Percentiles rank a stretch among this genome's conserved stretches.
phyloP scores from a whole-genome alignment of 2,113 vertebrate species.

The Carassius gibelio region DNA sequence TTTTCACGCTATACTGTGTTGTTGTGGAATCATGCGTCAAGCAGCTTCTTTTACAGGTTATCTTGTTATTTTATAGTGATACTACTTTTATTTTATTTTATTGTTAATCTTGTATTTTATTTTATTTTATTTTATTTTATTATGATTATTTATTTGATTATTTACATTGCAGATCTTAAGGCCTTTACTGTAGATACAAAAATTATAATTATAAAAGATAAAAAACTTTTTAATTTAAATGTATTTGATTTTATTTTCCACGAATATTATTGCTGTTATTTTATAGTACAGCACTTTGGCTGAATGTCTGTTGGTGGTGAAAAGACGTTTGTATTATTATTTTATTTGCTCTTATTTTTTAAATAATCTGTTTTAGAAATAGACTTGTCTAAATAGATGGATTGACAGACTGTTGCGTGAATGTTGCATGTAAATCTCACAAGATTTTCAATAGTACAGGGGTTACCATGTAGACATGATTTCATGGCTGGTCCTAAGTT shows the following conservation, averaged over 20 bases:
- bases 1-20: not conserved
- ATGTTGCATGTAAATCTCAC: conserved; percentile 10
- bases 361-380: not conserved
- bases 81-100: not conserved
- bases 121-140: not conserved
- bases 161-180: not conserved
- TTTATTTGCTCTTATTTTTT: not conserved
- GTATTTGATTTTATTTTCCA: not conserved
- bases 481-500: not conserved
- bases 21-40: not conserved
- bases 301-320: not conserved
- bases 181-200: too few species aligned
- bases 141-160: not conserved
- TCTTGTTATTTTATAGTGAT: not conserved
- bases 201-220: too few species aligned
- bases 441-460: not conserved
- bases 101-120: not conserved
- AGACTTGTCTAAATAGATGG: not conserved
- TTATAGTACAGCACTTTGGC: not conserved
- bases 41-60: not conserved
- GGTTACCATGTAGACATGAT: not conserved
- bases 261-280: too few species aligned
- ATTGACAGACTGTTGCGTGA: not conserved
- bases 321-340: not conserved
- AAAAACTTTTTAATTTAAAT: too few species aligned